Evolutionary conservation across 2,797 vertebrate genomes (phyloP).

Genomic region (Catamblyrhynchus diadema): DNA sequence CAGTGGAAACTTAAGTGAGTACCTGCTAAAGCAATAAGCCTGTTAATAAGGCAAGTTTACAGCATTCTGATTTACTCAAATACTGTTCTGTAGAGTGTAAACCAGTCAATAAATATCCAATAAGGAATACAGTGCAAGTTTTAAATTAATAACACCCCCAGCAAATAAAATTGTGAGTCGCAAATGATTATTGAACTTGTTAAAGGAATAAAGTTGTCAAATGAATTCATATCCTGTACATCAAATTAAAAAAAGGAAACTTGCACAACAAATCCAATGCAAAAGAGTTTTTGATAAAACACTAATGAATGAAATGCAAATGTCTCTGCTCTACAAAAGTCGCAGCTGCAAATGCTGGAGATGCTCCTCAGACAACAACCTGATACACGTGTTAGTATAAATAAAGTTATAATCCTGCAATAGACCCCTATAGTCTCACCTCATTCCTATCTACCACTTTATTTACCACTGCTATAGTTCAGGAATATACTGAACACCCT

Average conservation of each 20-base stretch:
- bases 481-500: neutral
- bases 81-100: conserved; percentile 18
- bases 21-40: conserved; percentile 42
- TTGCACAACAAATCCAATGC: conserved; percentile 18
- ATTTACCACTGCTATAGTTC: neutral
- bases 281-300: conserved; percentile 22
- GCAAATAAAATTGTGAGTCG: conserved; percentile 55
- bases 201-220: conserved; percentile 68
- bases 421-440: neutral
- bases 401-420: neutral
- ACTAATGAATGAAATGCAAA: neutral
- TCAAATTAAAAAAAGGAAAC: neutral
- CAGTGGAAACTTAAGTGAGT: conserved; percentile 47
- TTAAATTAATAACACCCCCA: conserved; percentile 48
- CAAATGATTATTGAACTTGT: conserved; percentile 65
- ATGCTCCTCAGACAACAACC: neutral
- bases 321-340: neutral
- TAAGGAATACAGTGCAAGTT: conserved; percentile 48
- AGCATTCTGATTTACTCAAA: conserved; percentile 42
- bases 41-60: conserved; percentile 54
- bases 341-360: neutral
- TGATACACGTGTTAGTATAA: neutral
- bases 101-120: conserved; percentile 53
- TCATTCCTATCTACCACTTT: neutral
- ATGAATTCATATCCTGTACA: conserved; percentile 48